Evolutionary conservation across 2,113 vertebrate genomes (phyloP).

Genomic region (Noturus placidus): DNA sequence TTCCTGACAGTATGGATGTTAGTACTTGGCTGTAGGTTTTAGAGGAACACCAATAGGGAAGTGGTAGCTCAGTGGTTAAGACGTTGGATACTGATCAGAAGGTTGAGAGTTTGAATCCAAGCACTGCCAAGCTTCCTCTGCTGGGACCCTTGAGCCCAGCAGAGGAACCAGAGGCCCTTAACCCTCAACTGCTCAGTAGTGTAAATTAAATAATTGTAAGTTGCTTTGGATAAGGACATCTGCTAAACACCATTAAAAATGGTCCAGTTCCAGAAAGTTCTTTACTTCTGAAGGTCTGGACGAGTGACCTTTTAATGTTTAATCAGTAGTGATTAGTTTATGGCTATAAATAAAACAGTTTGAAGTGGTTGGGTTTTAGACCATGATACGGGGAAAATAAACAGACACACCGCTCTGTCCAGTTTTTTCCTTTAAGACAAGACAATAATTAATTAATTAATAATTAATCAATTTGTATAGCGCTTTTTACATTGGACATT

Average conservation of each 20-base stretch:
- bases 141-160: too few relatives aligned
- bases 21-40: background rate
- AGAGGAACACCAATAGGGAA: background rate
- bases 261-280: background rate
- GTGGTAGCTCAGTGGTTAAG: too few relatives aligned
- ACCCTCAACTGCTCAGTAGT: too few relatives aligned
- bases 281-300: background rate
- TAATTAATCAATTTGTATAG: too few relatives aligned
- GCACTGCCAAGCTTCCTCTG: too few relatives aligned
- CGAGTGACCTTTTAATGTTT: background rate
- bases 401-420: background rate
- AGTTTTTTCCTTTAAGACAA: background rate
- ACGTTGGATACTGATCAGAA: too few relatives aligned
- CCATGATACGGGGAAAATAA: background rate
- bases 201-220: too few relatives aligned
- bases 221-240: too few relatives aligned
- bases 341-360: background rate
- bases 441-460: too few relatives aligned
- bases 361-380: background rate
- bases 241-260: background rate
- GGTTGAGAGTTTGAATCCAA: too few relatives aligned
- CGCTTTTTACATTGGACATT: too few relatives aligned
- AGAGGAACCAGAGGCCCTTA: too few relatives aligned
- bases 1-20: background rate
- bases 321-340: background rate